Percentiles rank a stretch among this genome's conserved stretches.
phyloP scores from a whole-genome alignment of 2,888 invertebrate species.

The Cheilosia impressa region DNA sequence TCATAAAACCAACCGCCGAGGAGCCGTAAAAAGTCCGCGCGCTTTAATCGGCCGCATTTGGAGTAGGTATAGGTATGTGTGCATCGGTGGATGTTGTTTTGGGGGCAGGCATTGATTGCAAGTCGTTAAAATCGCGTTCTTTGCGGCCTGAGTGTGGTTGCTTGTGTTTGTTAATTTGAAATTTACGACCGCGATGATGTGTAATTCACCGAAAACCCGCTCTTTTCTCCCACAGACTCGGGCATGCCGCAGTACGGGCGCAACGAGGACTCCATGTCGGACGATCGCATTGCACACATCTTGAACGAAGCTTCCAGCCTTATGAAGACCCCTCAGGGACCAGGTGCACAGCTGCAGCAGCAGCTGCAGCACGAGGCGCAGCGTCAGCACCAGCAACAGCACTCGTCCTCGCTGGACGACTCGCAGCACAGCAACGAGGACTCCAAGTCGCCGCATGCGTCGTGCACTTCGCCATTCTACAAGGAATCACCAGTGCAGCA shows the following conservation, averaged over 20 bases:
- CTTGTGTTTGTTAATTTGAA: constrained; percentile 45
- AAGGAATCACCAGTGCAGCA: constrained; percentile 87
- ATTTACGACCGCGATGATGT: constrained; percentile 49
- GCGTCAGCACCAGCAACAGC: constrained; percentile 86
- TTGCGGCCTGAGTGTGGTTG: constrained; percentile 1
- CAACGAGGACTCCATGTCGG: constrained; percentile 91
- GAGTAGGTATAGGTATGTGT: constrained; percentile 6
- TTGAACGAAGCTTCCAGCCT: constrained; percentile 96
- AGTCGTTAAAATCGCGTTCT: constrained; percentile 45
- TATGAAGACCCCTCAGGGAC: constrained; percentile 87
- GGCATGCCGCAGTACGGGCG: constrained; percentile 91
- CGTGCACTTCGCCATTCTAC: constrained; percentile 92
- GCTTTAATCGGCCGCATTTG: constrained; percentile 33
- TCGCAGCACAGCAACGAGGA: constrained; percentile 92
- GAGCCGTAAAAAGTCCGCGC: constrained; percentile 5
- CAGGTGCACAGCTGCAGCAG: constrained; percentile 78
- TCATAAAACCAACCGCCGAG: constrained; percentile 38
- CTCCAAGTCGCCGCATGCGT: constrained; percentile 91
- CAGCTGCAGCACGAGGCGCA: constrained; percentile 84
- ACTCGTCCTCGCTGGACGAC: constrained; percentile 85
- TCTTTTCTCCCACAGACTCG: constrained; percentile 86
- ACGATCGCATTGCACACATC: constrained; percentile 96
- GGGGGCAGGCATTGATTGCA: constrained; percentile 32
- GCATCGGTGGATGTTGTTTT: constrained; percentile 21
- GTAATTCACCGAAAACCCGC: constrained; percentile 15